Evolutionary conservation across 2,888 invertebrate genomes (phyloP), one percentile per base, ranked within the genome.

Genomic region (Meandrusa payeni): DNA sequence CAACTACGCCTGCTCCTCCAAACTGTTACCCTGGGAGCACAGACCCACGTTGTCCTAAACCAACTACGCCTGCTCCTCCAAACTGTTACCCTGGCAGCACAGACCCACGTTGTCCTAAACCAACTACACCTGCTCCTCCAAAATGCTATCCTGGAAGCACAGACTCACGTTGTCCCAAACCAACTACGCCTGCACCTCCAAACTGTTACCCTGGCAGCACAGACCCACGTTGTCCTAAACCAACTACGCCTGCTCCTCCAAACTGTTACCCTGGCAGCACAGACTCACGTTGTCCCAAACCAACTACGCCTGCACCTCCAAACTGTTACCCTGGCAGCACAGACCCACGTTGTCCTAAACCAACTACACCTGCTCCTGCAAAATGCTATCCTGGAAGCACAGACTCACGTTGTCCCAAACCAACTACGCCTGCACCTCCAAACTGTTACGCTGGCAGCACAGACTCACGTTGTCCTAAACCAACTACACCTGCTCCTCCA

Each of bases 351-450:
- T 29, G 29, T 29, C 29, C 29, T 13, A 29, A 29, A 40, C 62
- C 57, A 2, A 50, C 54, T 0, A 50, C 54, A 1, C 66, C 57
- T 29, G 48, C 50, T 48, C 46, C 48, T 5, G 62, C 68, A 1
- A 50, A 44, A 2, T 76, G 76, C 23, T 77, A 59, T 36, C 73
- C 75, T 2, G 77, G 75, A 5, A 64, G 65, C 4, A 40, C 31
- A 1, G 76, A 76, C 40, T 66, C 69, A 1, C 52, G 69, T 13
- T 76, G 73, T 38, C 65, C 69, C 0, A 51, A 45, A 33, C 62
- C 71, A 2, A 61, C 72, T 32, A 55, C 69, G 43, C 45, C 57
- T 46, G 28, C 47, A 33, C 22, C 62, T 53, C 57, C 69, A 47
- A 51, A 52, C 43, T 59, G 62, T 33, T 63, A 46, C 43, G 57